Evolutionary conservation across 1,140 invertebrate species (phyloP).

Genomic region (Reticulitermes speratus): DNA sequence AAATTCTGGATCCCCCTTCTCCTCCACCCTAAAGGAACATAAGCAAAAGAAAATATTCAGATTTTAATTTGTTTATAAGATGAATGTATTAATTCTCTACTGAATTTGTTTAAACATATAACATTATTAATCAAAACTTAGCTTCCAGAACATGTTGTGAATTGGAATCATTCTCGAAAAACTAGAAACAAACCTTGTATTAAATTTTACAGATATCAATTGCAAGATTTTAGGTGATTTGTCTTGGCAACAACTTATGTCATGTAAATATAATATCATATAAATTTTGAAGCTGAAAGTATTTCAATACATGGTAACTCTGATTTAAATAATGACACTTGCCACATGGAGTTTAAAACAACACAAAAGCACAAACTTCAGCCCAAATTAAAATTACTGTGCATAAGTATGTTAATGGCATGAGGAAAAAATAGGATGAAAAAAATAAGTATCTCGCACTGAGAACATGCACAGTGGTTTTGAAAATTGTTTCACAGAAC

Average conservation of each 20-base stretch:
- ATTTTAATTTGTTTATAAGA: neutral
- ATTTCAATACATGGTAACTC: neutral
- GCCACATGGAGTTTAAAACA: constrained; percentile 23
- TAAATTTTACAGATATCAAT: neutral
- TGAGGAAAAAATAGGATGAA: constrained; percentile 17
- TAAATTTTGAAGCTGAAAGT: neutral
- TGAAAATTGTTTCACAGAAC: constrained; percentile 11
- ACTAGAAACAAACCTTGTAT: neutral
- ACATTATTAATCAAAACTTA: too few relatives aligned
- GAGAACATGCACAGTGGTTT: constrained; percentile 24
- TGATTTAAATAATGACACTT: constrained; percentile 2
- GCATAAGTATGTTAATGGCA: constrained; percentile 26
- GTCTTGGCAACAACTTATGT: neutral
- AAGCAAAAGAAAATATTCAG: neutral
- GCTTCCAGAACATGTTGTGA: too few relatives aligned
- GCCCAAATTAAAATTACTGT: constrained; percentile 29
- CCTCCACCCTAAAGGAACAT: constrained; percentile 23
- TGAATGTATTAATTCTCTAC: too few relatives aligned
- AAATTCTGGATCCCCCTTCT: constrained; percentile 40
- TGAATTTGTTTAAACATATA: too few relatives aligned
- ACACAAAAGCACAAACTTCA: constrained; percentile 32
- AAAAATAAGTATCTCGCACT: neutral
- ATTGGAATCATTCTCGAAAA: too few relatives aligned
- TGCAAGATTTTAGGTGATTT: neutral
- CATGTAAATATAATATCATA: neutral